phyloP scores from a whole-genome alignment of 2,888 invertebrate genomes.

The Troides helena region DNA sequence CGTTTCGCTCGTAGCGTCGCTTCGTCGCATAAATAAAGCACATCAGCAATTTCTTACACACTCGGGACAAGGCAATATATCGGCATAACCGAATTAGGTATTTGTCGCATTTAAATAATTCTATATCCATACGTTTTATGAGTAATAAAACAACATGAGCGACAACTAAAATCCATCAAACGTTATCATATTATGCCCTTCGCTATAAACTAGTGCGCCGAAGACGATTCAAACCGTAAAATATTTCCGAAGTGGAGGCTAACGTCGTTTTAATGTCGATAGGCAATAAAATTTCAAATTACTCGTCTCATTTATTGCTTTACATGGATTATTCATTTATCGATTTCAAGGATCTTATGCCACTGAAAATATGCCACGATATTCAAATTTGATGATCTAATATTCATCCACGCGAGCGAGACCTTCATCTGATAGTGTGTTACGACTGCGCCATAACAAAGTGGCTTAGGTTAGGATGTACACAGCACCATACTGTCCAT shows the following conservation, averaged over 20 bases:
- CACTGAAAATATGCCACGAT: too few species aligned
- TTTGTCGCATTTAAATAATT: conserved; percentile 3
- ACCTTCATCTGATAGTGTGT: too few species aligned
- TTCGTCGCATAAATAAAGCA: too few species aligned
- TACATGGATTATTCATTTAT: conserved; percentile 1
- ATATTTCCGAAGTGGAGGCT: conserved; percentile 1
- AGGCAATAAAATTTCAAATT: conserved; percentile 9
- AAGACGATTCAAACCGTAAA: neutral
- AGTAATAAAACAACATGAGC: conserved; percentile 25
- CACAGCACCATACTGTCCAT: too few species aligned
- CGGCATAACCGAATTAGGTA: conserved; percentile 22
- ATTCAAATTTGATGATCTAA: too few species aligned
- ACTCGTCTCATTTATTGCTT: neutral
- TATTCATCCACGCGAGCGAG: too few species aligned
- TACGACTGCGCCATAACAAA: too few species aligned
- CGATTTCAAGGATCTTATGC: neutral
- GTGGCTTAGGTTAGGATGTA: too few species aligned
- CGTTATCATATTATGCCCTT: neutral
- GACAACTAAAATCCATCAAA: conserved; percentile 20
- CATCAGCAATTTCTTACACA: neutral
- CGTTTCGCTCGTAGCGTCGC: too few species aligned
- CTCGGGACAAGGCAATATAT: conserved; percentile 3
- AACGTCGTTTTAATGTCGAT: neutral
- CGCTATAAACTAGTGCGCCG: neutral
- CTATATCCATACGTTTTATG: conserved; percentile 21